phyloP scores from a whole-genome alignment of 2,797 vertebrate genomes.

The Gadopsis marmoratus region DNA sequence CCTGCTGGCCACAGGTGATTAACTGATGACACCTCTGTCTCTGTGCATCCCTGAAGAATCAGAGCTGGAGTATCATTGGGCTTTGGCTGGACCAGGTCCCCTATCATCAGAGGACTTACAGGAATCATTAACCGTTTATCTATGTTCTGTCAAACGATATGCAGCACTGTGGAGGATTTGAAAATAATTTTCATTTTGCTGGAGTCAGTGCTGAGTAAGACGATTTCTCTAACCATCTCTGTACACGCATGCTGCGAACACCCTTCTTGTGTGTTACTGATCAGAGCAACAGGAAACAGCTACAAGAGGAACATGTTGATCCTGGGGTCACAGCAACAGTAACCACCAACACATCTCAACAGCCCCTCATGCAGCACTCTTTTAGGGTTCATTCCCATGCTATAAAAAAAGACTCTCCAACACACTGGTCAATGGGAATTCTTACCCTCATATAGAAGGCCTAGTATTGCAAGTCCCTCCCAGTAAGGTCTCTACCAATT shows the following conservation, averaged over 20 bases:
- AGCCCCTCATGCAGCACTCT: slow-evolving; percentile 9
- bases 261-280: slow-evolving; percentile 24
- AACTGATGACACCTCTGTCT: slow-evolving; percentile 57
- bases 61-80: slow-evolving; percentile 33
- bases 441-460: slow-evolving; percentile 34
- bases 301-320: slow-evolving; percentile 19
- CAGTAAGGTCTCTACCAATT: slow-evolving; percentile 10
- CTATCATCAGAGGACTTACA: slow-evolving; percentile 68
- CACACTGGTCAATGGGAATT: slow-evolving; percentile 51
- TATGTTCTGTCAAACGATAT: slow-evolving; percentile 39
- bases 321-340: slow-evolving; percentile 31
- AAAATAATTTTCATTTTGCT: slow-evolving; percentile 51
- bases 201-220: slow-evolving; percentile 75
- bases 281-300: slow-evolving; percentile 34
- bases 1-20: slow-evolving; percentile 54
- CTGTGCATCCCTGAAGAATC: slow-evolving; percentile 48
- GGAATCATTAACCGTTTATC: slow-evolving; percentile 49
- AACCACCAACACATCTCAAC: slow-evolving; percentile 19
- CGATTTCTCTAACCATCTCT: slow-evolving; percentile 25
- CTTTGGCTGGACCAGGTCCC: slow-evolving; percentile 38
- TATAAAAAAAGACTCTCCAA: slow-evolving; percentile 68
- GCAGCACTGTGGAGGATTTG: slow-evolving; percentile 36
- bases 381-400: slow-evolving; percentile 23
- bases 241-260: slow-evolving; percentile 18
- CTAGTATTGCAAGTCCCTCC: slow-evolving; percentile 14